Percentiles rank a stretch among this genome's conserved stretches.
Evolutionary conservation across 2,888 invertebrate species (phyloP).

Genomic region (Melipona beecheii): DNA sequence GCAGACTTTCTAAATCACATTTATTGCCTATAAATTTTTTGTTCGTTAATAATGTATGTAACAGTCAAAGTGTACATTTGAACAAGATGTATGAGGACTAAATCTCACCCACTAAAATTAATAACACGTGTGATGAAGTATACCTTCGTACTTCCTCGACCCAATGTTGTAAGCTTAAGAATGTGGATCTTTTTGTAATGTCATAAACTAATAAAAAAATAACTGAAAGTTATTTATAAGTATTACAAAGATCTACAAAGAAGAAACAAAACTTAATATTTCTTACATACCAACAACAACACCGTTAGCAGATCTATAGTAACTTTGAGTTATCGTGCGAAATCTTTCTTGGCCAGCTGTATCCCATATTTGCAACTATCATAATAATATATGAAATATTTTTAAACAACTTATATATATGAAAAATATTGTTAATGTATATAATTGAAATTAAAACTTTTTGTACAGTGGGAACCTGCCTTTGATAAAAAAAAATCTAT

Average conservation of each 20-base stretch:
- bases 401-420: conserved; percentile 3
- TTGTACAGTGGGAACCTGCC: conserved; percentile 1
- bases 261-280: neutral
- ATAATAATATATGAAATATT: conserved; percentile 51
- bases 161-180: conserved; percentile 96
- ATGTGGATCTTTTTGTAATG: conserved; percentile 96
- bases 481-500: neutral
- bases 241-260: neutral
- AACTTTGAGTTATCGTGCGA: conserved; percentile 98
- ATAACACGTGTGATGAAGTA: conserved; percentile 95
- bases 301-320: conserved; percentile 98
- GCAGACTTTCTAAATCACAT: conserved; percentile 91
- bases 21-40: conserved; percentile 88
- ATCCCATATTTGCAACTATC: conserved; percentile 97
- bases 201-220: too few species aligned
- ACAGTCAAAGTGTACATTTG: neutral
- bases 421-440: neutral
- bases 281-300: conserved; percentile 91
- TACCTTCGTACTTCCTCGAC: conserved; percentile 97
- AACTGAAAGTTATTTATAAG: conserved; percentile 81
- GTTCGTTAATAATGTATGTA: neutral
- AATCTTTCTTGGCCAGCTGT: conserved; percentile 98
- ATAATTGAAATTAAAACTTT: too few species aligned
- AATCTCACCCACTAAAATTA: conserved; percentile 92
- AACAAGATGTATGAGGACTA: neutral